Conservation (phyloP, 1,140 invertebrate genomes). For the Proales similis region DNA sequence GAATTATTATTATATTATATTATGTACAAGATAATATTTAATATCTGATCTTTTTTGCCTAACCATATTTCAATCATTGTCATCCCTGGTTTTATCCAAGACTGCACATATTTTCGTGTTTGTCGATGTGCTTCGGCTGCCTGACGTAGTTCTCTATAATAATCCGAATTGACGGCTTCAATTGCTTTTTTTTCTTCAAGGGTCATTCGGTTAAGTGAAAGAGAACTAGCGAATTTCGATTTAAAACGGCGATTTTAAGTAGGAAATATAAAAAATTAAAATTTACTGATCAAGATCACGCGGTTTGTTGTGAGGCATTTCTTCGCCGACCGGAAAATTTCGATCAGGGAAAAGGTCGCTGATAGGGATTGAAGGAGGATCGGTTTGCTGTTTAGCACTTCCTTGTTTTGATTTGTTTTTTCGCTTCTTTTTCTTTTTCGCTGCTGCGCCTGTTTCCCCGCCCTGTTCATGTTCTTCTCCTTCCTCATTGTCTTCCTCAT, state of each 20-base stretch:
- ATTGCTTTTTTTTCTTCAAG: conserved; percentile 76
- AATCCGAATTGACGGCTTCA: conserved; percentile 61
- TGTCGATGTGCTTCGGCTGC: conserved; percentile 95
- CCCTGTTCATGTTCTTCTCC: conserved; percentile 27
- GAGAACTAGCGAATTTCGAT: conserved; percentile 45
- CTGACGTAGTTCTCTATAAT: conserved; percentile 85
- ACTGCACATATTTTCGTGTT: conserved; percentile 79
- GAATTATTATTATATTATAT: conserved; percentile 1
- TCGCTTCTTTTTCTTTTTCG: conserved; percentile 50
- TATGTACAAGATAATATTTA: conserved; percentile 1
- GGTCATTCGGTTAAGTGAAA: conserved; percentile 75
- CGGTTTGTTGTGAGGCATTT: conserved; percentile 49
- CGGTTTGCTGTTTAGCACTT: conserved; percentile 62
- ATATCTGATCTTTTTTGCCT: no score
- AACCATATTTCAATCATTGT: conserved; percentile 95
- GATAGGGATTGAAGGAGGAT: conserved; percentile 78
- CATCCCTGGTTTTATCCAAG: conserved; percentile 93
- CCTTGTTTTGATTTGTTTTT: conserved; percentile 43
- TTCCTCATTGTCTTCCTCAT: background rate
- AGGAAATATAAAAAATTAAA: background rate
- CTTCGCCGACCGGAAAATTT: conserved; percentile 57
- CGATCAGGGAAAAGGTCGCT: conserved; percentile 74
- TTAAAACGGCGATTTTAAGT: background rate
- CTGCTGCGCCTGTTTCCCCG: conserved; percentile 37
- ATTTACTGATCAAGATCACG: conserved; percentile 44